phyloP scores from a whole-genome alignment of 2,113 vertebrate genomes.

The Microcebus jonahi region DNA sequence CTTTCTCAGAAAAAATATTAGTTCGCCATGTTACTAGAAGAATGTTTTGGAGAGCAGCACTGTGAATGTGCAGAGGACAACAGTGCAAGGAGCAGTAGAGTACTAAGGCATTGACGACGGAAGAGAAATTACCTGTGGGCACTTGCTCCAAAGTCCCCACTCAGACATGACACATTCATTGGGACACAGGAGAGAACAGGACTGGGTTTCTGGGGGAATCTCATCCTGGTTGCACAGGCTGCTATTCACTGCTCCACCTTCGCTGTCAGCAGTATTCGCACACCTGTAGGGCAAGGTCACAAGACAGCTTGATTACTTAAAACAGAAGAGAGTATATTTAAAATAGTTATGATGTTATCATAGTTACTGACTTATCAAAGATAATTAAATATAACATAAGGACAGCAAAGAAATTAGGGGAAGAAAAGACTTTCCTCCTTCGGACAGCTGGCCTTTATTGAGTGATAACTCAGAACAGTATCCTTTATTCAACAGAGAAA shows the following conservation, averaged over 20 bases:
- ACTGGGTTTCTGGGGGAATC: conserved; percentile 86
- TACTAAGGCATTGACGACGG: background rate
- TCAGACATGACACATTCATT: conserved; percentile 92
- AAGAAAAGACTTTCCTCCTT: background rate
- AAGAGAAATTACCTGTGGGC: conserved; percentile 89
- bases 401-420: background rate
- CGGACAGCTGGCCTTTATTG: background rate
- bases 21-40: conserved; percentile 40
- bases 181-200: conserved; percentile 92
- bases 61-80: background rate
- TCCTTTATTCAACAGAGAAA: background rate
- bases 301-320: background rate
- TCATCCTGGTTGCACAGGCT: conserved; percentile 90
- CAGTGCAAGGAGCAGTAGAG: background rate
- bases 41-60: background rate
- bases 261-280: conserved; percentile 83
- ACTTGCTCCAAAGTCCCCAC: conserved; percentile 94
- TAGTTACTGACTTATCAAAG: background rate
- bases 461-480: background rate
- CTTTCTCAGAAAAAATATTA: conserved; percentile 63
- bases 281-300: conserved; percentile 86
- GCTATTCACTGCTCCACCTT: conserved; percentile 83
- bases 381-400: background rate
- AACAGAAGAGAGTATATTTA: background rate
- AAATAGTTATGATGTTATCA: background rate